A percentile compares a stretch with the other conserved stretches of the same genome.
phyloP scores from a whole-genome alignment of 2,797 vertebrate genomes.

The Hybognathus amarus region DNA sequence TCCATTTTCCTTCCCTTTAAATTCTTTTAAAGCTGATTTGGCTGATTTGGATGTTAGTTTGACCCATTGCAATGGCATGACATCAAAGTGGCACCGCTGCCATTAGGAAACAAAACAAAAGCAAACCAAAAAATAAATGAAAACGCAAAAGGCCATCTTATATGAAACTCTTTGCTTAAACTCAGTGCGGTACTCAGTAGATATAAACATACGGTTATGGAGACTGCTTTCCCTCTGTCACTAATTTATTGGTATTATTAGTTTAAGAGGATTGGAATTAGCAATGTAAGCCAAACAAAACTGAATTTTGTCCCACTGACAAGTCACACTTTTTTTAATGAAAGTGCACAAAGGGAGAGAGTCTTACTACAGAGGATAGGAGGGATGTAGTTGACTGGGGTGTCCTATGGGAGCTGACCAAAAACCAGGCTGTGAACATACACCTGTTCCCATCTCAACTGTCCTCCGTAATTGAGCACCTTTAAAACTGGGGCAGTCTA shows the following conservation, averaged over 20 bases:
- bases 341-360: slow-evolving; percentile 44
- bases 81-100: slow-evolving; percentile 57
- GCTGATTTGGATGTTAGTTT: slow-evolving; percentile 52
- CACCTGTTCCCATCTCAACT: slow-evolving; percentile 36
- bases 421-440: slow-evolving; percentile 52
- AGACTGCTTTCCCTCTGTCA: slow-evolving; percentile 48
- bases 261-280: neutral
- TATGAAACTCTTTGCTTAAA: slow-evolving; percentile 28
- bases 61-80: slow-evolving; percentile 58
- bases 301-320: neutral
- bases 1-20: slow-evolving; percentile 51
- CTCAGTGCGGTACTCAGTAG: slow-evolving; percentile 59
- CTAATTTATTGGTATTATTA: slow-evolving; percentile 26
- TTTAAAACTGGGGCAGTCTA: slow-evolving; percentile 48
- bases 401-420: slow-evolving; percentile 50
- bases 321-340: slow-evolving; percentile 31
- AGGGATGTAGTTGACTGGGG: slow-evolving; percentile 51
- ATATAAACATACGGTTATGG: slow-evolving; percentile 38
- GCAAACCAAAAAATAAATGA: no score
- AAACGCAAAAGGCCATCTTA: slow-evolving; percentile 13
- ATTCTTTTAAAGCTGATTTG: slow-evolving; percentile 53
- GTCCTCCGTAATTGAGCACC: slow-evolving; percentile 51
- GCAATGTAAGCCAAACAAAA: neutral
- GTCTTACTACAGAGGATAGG: slow-evolving; percentile 43
- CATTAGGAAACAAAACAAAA: slow-evolving; percentile 47